phyloP scores from a whole-genome alignment of 92 coral and sea anemone genomes.

The Desmophyllum pertusum region DNA sequence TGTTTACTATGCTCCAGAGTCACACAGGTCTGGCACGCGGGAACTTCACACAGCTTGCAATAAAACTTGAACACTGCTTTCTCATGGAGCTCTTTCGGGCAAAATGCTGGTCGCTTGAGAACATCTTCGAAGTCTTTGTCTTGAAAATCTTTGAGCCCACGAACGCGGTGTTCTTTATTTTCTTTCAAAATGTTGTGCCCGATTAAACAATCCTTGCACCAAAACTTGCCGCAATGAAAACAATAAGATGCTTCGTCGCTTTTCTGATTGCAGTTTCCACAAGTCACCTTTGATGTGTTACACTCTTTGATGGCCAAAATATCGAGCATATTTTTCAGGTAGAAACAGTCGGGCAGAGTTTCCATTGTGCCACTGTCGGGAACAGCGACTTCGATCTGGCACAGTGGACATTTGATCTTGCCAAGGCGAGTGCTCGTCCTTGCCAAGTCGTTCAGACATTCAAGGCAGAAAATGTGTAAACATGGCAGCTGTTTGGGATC shows the following conservation, averaged over 20 bases:
- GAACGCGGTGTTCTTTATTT: conserved; percentile 43
- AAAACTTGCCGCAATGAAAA: conserved; percentile 43
- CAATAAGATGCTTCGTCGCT: conserved; percentile 45
- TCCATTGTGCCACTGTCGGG: conserved; percentile 33
- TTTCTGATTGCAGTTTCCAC: conserved; percentile 48
- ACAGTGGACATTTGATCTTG: conserved; percentile 37
- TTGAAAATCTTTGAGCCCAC: conserved; percentile 17
- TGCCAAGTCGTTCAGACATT: conserved; percentile 40
- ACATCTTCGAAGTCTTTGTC: conserved; percentile 30
- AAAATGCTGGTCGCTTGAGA: conserved; percentile 23
- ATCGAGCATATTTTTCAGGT: conserved; percentile 46
- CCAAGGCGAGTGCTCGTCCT: conserved; percentile 10
- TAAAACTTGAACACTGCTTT: conserved; percentile 25
- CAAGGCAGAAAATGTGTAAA: conserved; percentile 44
- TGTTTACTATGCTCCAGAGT: conserved; percentile 13
- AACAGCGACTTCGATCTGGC: conserved; percentile 33
- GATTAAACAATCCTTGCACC: conserved; percentile 41
- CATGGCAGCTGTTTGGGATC: conserved; percentile 56
- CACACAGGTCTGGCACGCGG: conserved; percentile 20
- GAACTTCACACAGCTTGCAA: conserved; percentile 11
- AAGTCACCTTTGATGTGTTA: conserved; percentile 24
- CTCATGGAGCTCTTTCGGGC: conserved; percentile 34
- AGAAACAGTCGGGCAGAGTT: conserved; percentile 35
- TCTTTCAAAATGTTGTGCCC: conserved; percentile 41
- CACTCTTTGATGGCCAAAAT: conserved; percentile 38